A percentile compares a stretch with the other conserved stretches of the same genome.
Evolutionary conservation across 2,113 vertebrate species (phyloP).

Genomic region (Sinocyclocheilus anophthalmus): DNA sequence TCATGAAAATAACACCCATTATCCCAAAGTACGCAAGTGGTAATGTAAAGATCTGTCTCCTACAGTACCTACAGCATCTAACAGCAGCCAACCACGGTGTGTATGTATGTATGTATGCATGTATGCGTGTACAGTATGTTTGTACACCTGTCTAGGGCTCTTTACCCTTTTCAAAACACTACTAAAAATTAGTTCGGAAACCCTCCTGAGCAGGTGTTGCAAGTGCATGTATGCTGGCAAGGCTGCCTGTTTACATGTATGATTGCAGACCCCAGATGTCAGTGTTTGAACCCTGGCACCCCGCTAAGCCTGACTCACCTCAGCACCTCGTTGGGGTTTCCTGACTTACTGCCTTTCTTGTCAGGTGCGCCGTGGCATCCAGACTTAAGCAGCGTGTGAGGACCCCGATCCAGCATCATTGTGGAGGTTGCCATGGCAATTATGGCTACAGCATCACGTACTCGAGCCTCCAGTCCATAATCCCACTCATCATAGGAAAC

Average conservation of each 20-base stretch:
- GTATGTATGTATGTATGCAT: slow-evolving; percentile 56
- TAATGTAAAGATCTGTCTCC: neutral
- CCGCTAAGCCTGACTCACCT: slow-evolving; percentile 68
- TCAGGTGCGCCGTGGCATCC: slow-evolving; percentile 94
- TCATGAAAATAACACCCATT: neutral
- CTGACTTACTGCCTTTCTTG: slow-evolving; percentile 80
- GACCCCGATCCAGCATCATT: slow-evolving; percentile 94
- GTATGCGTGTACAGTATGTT: slow-evolving; percentile 43
- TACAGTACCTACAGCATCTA: neutral
- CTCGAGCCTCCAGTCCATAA: slow-evolving; percentile 94
- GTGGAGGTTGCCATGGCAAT: slow-evolving; percentile 97
- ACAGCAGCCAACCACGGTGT: neutral
- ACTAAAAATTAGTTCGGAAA: neutral
- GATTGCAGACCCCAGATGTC: slow-evolving; percentile 11
- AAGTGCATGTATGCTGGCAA: neutral
- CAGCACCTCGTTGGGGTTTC: slow-evolving; percentile 78
- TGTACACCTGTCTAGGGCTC: neutral
- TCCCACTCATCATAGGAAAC: slow-evolving; percentile 99
- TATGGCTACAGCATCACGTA: slow-evolving; percentile 96
- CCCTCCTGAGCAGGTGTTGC: slow-evolving; percentile 9
- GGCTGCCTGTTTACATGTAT: slow-evolving; percentile 21
- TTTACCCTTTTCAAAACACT: slow-evolving; percentile 31
- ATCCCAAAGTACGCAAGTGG: neutral
- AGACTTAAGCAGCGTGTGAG: slow-evolving; percentile 89
- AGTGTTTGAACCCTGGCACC: neutral